A percentile compares a stretch with the other conserved stretches of the same genome.
These are phyloP conservation scores for Epirrita christyi DNA, from an alignment of 2,888 invertebrate species.

Conservation along the genomic window DNA sequence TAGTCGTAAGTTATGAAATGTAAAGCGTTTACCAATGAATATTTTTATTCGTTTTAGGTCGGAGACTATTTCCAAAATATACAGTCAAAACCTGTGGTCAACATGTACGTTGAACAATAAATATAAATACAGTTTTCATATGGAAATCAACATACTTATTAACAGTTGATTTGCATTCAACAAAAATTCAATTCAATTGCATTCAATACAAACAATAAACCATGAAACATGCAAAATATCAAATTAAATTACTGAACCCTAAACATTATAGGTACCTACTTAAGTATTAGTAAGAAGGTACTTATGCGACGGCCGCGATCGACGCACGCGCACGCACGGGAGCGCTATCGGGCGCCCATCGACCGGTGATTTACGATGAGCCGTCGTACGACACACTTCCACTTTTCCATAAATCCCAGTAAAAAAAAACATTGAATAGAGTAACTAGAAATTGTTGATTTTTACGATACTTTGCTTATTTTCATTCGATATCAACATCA, in stretches of 20 bases:
- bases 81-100: background rate
- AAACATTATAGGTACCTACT: too few relatives aligned
- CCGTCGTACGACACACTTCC: slow-evolving; percentile 61
- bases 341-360: slow-evolving; percentile 75
- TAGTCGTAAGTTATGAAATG: slow-evolving; percentile 16
- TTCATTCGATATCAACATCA: too few relatives aligned
- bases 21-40: background rate
- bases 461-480: slow-evolving; percentile 8
- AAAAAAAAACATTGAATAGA: slow-evolving; percentile 17
- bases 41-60: slow-evolving; percentile 8
- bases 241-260: too few relatives aligned
- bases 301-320: background rate
- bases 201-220: too few relatives aligned
- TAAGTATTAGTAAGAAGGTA: background rate
- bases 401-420: slow-evolving; percentile 35
- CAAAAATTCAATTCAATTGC: too few relatives aligned
- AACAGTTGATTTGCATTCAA: too few relatives aligned
- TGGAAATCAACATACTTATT: too few relatives aligned
- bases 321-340: slow-evolving; percentile 57
- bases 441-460: slow-evolving; percentile 20
- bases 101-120: background rate
- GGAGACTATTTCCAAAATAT: too few relatives aligned
- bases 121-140: too few relatives aligned
- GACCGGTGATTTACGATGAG: slow-evolving; percentile 70
- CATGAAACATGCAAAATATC: too few relatives aligned